Conservation (phyloP, 2,888 invertebrate genomes). For the Troilus luridus region DNA sequence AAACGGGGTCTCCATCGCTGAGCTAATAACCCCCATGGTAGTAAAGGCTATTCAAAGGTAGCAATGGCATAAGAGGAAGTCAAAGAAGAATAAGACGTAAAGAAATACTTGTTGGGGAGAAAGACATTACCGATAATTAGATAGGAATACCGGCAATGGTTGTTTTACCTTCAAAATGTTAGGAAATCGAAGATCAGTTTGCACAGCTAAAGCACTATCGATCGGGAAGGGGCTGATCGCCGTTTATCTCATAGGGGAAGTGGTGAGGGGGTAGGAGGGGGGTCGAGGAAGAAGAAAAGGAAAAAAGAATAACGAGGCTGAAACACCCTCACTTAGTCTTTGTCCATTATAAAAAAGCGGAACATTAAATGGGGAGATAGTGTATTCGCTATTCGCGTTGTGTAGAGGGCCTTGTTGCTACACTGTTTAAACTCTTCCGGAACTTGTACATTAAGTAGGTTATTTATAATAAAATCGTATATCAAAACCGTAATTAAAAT, state of each 20-base stretch:
- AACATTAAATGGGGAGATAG: neutral
- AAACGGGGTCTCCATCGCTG: too few species aligned
- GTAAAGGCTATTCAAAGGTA: too few species aligned
- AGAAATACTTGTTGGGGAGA: neutral
- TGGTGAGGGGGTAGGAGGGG: too few species aligned
- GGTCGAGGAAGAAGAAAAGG: neutral
- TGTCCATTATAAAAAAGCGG: neutral
- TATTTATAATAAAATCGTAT: neutral
- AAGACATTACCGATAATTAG: neutral
- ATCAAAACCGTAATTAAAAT: too few species aligned
- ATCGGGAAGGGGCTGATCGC: neutral
- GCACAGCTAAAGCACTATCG: neutral
- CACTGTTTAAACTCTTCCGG: neutral
- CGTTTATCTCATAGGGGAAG: neutral
- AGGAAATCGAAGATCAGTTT: slow-evolving; percentile 14
- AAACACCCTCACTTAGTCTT: slow-evolving; percentile 3
- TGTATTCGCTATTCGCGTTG: neutral
- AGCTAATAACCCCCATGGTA: too few species aligned
- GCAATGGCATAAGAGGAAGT: too few species aligned
- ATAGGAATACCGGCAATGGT: neutral
- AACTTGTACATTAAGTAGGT: neutral
- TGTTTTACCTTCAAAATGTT: neutral
- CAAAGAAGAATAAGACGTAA: too few species aligned
- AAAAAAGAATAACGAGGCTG: neutral
- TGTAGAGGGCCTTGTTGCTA: neutral